Conservation (phyloP, 2,888 invertebrate species). For the Napeogenes sylphis region DNA sequence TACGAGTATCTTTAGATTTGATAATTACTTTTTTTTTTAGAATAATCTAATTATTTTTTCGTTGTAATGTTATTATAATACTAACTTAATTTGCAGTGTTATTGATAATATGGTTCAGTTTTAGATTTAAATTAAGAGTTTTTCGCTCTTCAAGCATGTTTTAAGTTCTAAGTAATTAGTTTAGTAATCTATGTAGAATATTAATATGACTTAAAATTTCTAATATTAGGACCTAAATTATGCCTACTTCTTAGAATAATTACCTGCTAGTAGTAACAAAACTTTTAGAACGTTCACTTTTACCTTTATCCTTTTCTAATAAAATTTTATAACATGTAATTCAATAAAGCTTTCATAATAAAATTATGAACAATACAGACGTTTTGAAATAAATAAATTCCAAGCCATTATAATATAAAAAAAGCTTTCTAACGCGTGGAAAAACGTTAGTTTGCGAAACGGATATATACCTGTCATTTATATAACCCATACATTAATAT, state of each 20-base stretch:
- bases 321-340: conserved; percentile 21
- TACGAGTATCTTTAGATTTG: too few species aligned
- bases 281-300: not conserved
- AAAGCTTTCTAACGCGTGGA: conserved; percentile 25
- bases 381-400: conserved; percentile 9
- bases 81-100: too few species aligned
- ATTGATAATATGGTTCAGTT: too few species aligned
- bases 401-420: conserved; percentile 20
- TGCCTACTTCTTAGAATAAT: not conserved
- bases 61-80: too few species aligned
- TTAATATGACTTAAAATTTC: too few species aligned
- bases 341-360: not conserved
- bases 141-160: too few species aligned
- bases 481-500: conserved; percentile 25
- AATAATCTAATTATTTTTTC: too few species aligned
- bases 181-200: too few species aligned
- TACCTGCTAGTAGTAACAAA: not conserved
- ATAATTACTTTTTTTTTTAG: too few species aligned
- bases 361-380: conserved; percentile 17
- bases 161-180: too few species aligned
- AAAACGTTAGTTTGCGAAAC: conserved; percentile 28
- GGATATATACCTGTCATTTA: conserved; percentile 28
- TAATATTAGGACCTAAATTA: too few species aligned
- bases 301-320: conserved; percentile 10
- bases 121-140: too few species aligned